These are phyloP conservation scores for Sclerodermus sp. DNA, from an alignment of 2,888 invertebrate species.

Conservation along the genomic window DNA sequence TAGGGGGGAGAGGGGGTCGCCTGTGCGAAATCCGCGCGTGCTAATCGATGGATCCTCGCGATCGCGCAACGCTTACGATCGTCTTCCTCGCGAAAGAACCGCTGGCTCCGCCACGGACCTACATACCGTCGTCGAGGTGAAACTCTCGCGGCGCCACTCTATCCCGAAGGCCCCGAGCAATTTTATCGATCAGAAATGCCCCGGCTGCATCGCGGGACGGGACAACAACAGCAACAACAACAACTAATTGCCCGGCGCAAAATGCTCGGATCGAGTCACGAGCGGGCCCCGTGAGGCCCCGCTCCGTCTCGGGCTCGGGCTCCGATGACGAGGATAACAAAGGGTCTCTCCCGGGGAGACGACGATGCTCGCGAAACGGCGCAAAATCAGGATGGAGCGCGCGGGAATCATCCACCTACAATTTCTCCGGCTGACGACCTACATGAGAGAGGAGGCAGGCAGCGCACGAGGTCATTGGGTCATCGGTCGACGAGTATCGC, in stretches of 20 bases:
- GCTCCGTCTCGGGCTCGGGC: neutral
- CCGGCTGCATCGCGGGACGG: neutral
- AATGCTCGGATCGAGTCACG: neutral
- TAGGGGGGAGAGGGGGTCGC: too few relatives aligned
- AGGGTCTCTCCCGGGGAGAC: neutral
- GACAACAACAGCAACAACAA: too few relatives aligned
- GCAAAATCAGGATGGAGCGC: slow-evolving; percentile 5
- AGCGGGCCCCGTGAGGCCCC: neutral
- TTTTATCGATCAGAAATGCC: slow-evolving; percentile 5
- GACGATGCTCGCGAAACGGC: neutral
- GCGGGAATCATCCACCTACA: slow-evolving; percentile 30
- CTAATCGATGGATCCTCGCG: too few relatives aligned
- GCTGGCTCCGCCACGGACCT: too few relatives aligned
- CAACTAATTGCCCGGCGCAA: too few relatives aligned
- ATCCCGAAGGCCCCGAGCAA: too few relatives aligned
- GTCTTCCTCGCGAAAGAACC: too few relatives aligned
- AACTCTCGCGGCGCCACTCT: too few relatives aligned
- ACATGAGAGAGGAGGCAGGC: slow-evolving; percentile 41
- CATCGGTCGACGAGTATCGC: slow-evolving; percentile 17
- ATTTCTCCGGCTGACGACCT: slow-evolving; percentile 43
- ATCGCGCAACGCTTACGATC: too few relatives aligned
- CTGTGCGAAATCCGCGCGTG: too few relatives aligned
- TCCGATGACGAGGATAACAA: neutral
- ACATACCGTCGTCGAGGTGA: too few relatives aligned
- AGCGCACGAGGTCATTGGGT: slow-evolving; percentile 31